Conservation (phyloP, 2,797 vertebrate species). For the Aulostomus chinensis region DNA sequence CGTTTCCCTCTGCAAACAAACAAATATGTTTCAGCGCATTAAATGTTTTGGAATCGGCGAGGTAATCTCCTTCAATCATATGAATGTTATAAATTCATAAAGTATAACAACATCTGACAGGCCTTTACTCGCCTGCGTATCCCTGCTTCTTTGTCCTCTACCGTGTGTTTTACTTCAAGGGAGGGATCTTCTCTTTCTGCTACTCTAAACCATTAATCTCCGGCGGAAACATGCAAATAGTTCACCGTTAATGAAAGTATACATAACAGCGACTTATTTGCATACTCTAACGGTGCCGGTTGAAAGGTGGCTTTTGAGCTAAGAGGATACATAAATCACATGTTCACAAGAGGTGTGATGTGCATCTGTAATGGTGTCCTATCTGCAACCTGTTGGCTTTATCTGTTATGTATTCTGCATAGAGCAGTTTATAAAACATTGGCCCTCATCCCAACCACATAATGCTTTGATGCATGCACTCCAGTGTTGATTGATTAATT, state of each 20-base stretch:
- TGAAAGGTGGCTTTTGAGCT: slow-evolving; percentile 65
- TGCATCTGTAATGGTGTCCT: slow-evolving; percentile 54
- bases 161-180: not conserved
- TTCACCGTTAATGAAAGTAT: slow-evolving; percentile 54
- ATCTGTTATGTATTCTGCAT: slow-evolving; percentile 27
- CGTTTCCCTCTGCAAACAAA: not conserved
- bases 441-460: slow-evolving; percentile 28
- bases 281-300: slow-evolving; percentile 56
- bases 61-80: slow-evolving; percentile 1
- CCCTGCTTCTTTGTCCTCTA: slow-evolving; percentile 1
- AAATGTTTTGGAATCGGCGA: not conserved
- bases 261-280: slow-evolving; percentile 51
- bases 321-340: slow-evolving; percentile 69
- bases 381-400: slow-evolving; percentile 58
- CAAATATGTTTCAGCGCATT: not conserved
- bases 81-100: slow-evolving; percentile 2
- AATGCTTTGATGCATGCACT: slow-evolving; percentile 31
- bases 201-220: slow-evolving; percentile 35
- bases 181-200: slow-evolving; percentile 5
- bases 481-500: slow-evolving; percentile 56
- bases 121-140: slow-evolving; percentile 6
- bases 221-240: slow-evolving; percentile 46
- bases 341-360: slow-evolving; percentile 50
- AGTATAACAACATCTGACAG: not conserved
- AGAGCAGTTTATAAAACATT: slow-evolving; percentile 44